Conservation (phyloP, 2,113 vertebrate species). For the Brachyhypopomus occidentalis region DNA sequence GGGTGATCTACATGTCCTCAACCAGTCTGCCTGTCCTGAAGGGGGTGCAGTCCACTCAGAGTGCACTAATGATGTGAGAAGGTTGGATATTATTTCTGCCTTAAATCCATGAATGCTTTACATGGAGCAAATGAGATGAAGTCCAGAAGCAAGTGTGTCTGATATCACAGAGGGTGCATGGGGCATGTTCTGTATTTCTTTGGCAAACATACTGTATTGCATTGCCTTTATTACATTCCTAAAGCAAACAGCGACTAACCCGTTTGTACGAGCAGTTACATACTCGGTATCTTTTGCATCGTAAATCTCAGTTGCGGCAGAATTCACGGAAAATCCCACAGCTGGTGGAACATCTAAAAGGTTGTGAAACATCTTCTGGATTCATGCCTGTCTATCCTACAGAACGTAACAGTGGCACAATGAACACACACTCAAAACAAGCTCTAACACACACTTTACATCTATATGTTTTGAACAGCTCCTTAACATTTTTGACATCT, state of each 20-base stretch:
- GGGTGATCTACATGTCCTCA: not conserved
- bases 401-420: constrained; percentile 50
- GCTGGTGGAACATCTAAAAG: constrained; percentile 18
- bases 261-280: constrained; percentile 17
- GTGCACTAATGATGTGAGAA: not conserved
- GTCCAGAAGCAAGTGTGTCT: not conserved
- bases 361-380: constrained; percentile 38
- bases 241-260: constrained; percentile 18
- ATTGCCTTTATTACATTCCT: constrained; percentile 29
- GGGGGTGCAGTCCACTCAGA: not conserved
- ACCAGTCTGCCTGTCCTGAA: not conserved
- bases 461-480: constrained; percentile 73
- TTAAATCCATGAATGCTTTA: not conserved
- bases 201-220: constrained; percentile 28
- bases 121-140: constrained; percentile 12
- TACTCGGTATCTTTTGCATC: constrained; percentile 19
- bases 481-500: constrained; percentile 78
- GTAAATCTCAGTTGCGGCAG: constrained; percentile 36
- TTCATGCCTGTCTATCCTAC: constrained; percentile 61
- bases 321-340: constrained; percentile 38
- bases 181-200: not conserved
- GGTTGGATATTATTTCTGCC: not conserved
- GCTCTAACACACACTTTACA: constrained; percentile 74
- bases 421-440: constrained; percentile 60
- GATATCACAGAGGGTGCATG: constrained; percentile 29